Percentiles rank a stretch among this genome's conserved stretches.
Evolutionary conservation across 2,888 invertebrate genomes (phyloP).

Genomic region (Falcaria lacertinaria): DNA sequence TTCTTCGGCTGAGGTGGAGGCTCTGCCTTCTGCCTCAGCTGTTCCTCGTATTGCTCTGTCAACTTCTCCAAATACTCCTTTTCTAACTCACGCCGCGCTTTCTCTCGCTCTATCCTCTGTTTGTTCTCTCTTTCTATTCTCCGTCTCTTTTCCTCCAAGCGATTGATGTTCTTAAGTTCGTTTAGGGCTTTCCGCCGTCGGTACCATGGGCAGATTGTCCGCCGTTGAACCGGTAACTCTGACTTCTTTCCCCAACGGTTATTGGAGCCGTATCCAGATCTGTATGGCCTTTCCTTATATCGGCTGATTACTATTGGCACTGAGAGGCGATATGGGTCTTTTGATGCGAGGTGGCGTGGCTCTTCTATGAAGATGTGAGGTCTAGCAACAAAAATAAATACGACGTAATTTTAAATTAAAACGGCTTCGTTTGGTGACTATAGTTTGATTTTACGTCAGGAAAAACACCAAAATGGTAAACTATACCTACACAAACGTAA

Average conservation of each 20-base stretch:
- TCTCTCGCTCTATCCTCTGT: constrained; percentile 10
- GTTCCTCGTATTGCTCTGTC: constrained; percentile 6
- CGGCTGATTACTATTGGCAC: constrained; percentile 29
- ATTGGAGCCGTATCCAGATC: not conserved
- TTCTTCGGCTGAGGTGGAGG: not conserved
- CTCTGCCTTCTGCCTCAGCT: not conserved
- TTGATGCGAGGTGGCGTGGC: constrained; percentile 25
- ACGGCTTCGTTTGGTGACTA: no score
- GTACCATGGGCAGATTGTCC: constrained; percentile 26
- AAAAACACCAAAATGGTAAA: no score
- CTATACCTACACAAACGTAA: no score
- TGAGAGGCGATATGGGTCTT: constrained; percentile 6
- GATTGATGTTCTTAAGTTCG: constrained; percentile 10
- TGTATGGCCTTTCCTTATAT: constrained; percentile 13
- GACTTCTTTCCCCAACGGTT: not conserved
- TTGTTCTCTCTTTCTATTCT: constrained; percentile 7
- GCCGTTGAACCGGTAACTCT: constrained; percentile 6
- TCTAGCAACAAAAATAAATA: constrained; percentile 21
- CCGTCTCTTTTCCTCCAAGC: not conserved
- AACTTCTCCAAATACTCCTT: constrained; percentile 7
- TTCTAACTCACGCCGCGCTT: constrained; percentile 12
- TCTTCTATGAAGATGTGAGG: constrained; percentile 29
- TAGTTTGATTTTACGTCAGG: no score
- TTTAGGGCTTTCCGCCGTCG: constrained; percentile 21
- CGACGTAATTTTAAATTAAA: not conserved